These are phyloP conservation scores for Phrynosoma platyrhinos DNA, from an alignment of 2,113 vertebrate genomes.

Conservation along the genomic window DNA sequence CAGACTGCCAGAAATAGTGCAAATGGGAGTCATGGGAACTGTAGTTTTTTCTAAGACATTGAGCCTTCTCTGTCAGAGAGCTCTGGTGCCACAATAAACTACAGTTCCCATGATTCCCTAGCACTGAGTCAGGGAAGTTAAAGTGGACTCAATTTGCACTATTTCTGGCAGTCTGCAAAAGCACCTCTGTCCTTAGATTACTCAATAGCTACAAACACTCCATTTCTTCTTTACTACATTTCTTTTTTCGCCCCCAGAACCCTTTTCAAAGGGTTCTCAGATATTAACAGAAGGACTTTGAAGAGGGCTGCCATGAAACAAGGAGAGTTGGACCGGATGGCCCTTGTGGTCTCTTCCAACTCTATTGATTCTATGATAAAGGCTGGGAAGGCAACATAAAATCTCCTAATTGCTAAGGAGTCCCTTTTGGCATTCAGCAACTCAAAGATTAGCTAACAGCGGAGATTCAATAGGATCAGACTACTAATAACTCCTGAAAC, in stretches of 20 bases:
- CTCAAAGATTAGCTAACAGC: background rate
- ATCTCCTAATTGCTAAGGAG: background rate
- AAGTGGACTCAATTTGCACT: no score
- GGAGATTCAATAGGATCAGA: slow-evolving; percentile 39
- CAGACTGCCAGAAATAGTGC: no score
- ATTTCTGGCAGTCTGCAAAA: background rate
- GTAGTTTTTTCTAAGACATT: no score
- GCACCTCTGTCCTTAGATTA: slow-evolving; percentile 20
- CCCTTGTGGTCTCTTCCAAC: no score
- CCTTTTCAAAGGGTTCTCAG: slow-evolving; percentile 47
- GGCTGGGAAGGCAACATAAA: slow-evolving; percentile 11
- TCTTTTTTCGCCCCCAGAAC: no score
- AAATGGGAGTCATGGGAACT: no score
- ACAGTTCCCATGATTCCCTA: no score
- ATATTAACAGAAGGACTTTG: background rate
- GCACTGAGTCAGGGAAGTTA: no score
- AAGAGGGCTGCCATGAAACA: slow-evolving; percentile 39
- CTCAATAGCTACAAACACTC: slow-evolving; percentile 11
- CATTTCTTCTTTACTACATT: background rate
- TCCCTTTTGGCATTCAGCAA: background rate
- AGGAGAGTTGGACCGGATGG: no score
- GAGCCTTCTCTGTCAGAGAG: no score
- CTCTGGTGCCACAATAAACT: no score
- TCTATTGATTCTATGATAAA: no score
- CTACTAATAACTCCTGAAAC: slow-evolving; percentile 14